Percentiles rank a stretch among this genome's conserved stretches.
Conservation (phyloP, 2,888 invertebrate genomes). For the Lomographa bimaculata region DNA sequence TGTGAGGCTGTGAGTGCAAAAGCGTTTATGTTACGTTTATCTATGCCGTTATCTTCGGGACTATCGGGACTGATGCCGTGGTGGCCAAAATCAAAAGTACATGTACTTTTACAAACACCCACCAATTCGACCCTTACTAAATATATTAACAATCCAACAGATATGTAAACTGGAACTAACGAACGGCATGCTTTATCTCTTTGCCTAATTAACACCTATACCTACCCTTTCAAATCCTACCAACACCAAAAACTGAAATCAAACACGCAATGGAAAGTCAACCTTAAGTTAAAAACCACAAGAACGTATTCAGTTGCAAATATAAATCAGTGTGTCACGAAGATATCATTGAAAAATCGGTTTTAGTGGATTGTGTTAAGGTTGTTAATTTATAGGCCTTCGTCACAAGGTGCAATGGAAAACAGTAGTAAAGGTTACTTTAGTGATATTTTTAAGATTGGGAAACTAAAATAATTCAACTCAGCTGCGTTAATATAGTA, state of each 20-base stretch:
- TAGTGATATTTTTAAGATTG: too few species aligned
- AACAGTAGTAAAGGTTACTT: constrained; percentile 2
- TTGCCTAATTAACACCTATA: constrained; percentile 49
- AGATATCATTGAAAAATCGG: constrained; percentile 15
- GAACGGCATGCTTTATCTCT: constrained; percentile 41
- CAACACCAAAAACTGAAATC: constrained; percentile 4
- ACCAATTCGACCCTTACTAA: constrained; percentile 16
- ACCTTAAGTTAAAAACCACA: not conserved
- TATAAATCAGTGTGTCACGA: not conserved
- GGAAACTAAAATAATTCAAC: too few species aligned
- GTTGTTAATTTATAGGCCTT: constrained; percentile 16
- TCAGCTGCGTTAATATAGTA: too few species aligned
- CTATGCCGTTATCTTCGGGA: too few species aligned
- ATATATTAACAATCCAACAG: constrained; percentile 24
- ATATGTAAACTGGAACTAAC: constrained; percentile 42
- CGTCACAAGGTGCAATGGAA: constrained; percentile 5
- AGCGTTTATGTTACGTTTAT: too few species aligned
- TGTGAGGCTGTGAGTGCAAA: too few species aligned
- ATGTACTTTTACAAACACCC: too few species aligned
- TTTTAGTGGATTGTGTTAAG: constrained; percentile 9
- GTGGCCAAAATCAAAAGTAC: too few species aligned
- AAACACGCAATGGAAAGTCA: not conserved
- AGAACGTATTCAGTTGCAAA: not conserved
- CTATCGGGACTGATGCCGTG: too few species aligned
- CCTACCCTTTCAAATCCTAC: constrained; percentile 32